Conservation (phyloP, 2,797 vertebrate species). For the Spinus pinus region DNA sequence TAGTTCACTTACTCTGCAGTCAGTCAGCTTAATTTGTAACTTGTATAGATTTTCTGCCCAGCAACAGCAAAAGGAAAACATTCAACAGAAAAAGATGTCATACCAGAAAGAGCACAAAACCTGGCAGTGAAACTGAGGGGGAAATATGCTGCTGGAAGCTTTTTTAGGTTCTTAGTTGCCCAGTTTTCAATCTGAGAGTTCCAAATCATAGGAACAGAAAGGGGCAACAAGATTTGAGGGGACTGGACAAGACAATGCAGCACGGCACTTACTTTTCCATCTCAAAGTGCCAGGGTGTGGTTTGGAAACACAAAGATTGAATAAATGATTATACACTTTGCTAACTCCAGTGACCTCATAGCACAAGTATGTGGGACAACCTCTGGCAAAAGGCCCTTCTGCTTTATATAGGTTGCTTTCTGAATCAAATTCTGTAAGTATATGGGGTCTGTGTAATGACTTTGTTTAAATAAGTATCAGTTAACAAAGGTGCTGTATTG, state of each 20-base stretch:
- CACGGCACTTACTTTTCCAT: not conserved
- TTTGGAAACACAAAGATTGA: not conserved
- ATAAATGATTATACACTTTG: not conserved
- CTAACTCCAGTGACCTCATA: not conserved
- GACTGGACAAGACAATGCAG: not conserved
- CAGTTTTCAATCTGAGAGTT: not conserved
- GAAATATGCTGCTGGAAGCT: not conserved
- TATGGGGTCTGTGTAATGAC: not conserved
- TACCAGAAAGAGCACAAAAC: not conserved
- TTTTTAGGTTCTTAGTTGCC: not conserved
- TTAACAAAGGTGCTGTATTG: not conserved
- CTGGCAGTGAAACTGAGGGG: not conserved
- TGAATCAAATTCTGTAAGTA: not conserved
- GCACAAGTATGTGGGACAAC: not conserved
- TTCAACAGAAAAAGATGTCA: not conserved
- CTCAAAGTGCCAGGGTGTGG: slow-evolving; percentile 4
- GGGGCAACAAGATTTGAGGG: not conserved
- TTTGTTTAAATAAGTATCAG: not conserved
- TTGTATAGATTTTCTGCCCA: slow-evolving; percentile 46
- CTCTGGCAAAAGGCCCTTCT: not conserved
- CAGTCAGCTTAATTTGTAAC: slow-evolving; percentile 56
- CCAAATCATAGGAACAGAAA: not conserved
- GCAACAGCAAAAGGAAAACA: slow-evolving; percentile 38
- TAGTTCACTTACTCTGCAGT: not conserved
- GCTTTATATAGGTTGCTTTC: not conserved